Evolutionary conservation across 2,888 invertebrate genomes (phyloP), one percentile per base, ranked within the genome.

Genomic region (Xylocampa areola): DNA sequence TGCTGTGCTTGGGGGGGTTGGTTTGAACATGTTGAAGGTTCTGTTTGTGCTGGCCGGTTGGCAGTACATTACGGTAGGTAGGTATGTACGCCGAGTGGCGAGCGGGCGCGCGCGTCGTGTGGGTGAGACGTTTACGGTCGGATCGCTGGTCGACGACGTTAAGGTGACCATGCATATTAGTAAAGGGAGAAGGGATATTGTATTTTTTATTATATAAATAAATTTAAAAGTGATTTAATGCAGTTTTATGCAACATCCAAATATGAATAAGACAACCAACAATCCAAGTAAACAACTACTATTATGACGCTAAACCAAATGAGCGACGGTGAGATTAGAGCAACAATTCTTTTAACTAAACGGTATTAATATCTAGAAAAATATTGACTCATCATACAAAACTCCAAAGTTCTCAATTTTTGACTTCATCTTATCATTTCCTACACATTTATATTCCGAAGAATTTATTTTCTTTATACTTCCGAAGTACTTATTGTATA

Each of bases 111-210:
- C 88, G 88, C 89, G 86, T 89, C 88, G 90, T 89, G 92, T 92
- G 93, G 92, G 93, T 89, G 92, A 93, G 93, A 93, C 93, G 92
- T 93, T 93, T 92, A 93, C 92, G 92, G 92, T 90, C 84, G 91
- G 89, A 90, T 91, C 91, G 92, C 92, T 86, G 91, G 90, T 87
- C 91, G 91, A 87, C 91, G 89, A 85, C 87, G 85, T 70, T 82
- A 70, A 61, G 74, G 84, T 82, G 80, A 70, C 91, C 84, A 90
- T 71, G 43, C 29, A n/a, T 11, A 33, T 11, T 0, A 4, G 32
- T 14, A 13, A 13, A 21, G 6, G 17, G 27, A 50, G 4, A 17
- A 4, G 10, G 50, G 68, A 65, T 10, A 37, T 47, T 14, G n/a
- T 7, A 10, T 39, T 50, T 23, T 14, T 13, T 11, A 13, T 5